Conservation (phyloP, 2,888 invertebrate species). For the Fragum fragum region DNA sequence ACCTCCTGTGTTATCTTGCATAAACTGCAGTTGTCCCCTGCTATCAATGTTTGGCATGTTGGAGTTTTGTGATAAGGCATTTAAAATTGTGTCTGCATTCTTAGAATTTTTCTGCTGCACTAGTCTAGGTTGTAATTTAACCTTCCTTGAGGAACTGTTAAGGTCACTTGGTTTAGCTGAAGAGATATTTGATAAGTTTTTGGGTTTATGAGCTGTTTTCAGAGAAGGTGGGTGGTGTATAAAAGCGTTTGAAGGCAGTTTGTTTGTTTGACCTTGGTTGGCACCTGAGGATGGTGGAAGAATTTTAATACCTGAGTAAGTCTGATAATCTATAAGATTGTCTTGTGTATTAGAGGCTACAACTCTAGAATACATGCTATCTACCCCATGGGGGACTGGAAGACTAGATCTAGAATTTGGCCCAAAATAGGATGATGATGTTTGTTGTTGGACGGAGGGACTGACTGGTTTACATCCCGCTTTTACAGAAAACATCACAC, state of each 20-base stretch:
- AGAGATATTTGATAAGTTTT: neutral
- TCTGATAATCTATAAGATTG: constrained; percentile 19
- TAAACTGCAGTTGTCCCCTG: constrained; percentile 16
- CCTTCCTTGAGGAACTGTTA: neutral
- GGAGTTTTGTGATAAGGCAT: constrained; percentile 18
- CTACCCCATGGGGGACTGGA: constrained; percentile 2
- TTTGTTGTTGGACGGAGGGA: neutral
- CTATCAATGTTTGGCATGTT: constrained; percentile 3
- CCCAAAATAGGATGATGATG: neutral
- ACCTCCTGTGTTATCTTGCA: neutral
- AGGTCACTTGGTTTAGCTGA: constrained; percentile 18
- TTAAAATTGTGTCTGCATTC: constrained; percentile 18
- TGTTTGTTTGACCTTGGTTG: constrained; percentile 11
- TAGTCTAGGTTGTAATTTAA: neutral
- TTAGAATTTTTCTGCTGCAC: constrained; percentile 22
- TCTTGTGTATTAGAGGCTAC: constrained; percentile 14
- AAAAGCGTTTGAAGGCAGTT: neutral
- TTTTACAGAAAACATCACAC: neutral
- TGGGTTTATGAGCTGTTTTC: neutral
- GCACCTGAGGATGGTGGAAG: constrained; percentile 30
- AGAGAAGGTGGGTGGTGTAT: neutral
- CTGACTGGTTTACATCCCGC: neutral
- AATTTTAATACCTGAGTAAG: constrained; percentile 33
- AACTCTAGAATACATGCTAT: constrained; percentile 12
- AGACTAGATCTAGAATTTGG: neutral